These are phyloP conservation scores for Xerus inauris DNA, from an alignment of 2,113 vertebrate genomes.

Conservation along the genomic window DNA sequence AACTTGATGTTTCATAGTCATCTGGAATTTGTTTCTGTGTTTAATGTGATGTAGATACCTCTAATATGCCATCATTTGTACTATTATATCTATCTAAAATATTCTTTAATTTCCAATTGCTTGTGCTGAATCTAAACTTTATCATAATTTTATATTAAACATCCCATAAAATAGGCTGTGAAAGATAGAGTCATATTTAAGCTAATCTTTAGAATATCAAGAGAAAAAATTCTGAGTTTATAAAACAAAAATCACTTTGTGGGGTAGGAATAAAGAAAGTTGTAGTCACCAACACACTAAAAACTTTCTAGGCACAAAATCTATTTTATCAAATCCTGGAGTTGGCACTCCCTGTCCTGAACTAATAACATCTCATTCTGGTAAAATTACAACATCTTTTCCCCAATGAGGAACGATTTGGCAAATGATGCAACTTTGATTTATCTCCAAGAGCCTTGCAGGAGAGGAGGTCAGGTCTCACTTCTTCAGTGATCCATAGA, in stretches of 20 bases:
- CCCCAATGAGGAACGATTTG: rapidly evolving
- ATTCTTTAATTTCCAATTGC: not conserved
- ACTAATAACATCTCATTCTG: not conserved
- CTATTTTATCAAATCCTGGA: not conserved
- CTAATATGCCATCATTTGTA: not conserved
- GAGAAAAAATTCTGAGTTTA: not conserved
- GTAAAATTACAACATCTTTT: not conserved
- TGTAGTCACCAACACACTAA: not conserved
- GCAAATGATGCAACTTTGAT: not conserved
- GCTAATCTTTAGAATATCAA: not conserved
- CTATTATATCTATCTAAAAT: not conserved
- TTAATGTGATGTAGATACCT: not conserved
- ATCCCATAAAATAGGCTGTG: not conserved
- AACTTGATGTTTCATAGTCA: not conserved
- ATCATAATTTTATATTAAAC: not conserved
- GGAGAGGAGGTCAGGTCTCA: not conserved
- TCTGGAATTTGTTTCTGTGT: not conserved
- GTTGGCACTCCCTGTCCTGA: not conserved
- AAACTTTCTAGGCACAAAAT: not conserved
- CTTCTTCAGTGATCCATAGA: not conserved
- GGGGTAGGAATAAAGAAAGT: not conserved
- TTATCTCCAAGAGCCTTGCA: not conserved
- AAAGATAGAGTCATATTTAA: not conserved
- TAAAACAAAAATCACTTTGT: not conserved
- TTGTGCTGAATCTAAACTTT: not conserved